phyloP scores from a whole-genome alignment of 1,140 invertebrate genomes.

The Sitodiplosis mosellana region DNA sequence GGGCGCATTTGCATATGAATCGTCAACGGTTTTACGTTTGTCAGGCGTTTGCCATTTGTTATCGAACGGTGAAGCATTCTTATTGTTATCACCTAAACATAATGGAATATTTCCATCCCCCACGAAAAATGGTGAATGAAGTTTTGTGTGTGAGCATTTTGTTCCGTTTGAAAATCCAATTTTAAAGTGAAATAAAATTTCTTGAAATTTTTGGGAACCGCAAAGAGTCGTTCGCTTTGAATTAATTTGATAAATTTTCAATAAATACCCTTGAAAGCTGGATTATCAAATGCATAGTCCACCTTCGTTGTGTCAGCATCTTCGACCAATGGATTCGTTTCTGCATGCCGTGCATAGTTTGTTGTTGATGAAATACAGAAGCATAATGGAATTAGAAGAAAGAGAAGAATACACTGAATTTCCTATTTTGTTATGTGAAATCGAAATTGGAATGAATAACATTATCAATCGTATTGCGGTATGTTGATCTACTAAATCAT shows the following conservation, averaged over 20 bases:
- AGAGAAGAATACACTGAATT: no score
- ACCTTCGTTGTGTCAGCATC: slow-evolving; percentile 51
- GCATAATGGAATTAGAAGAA: neutral
- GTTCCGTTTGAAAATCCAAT: neutral
- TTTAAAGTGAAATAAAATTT: slow-evolving; percentile 1
- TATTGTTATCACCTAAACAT: slow-evolving; percentile 3
- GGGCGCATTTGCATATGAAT: slow-evolving; percentile 30
- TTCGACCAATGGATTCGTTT: slow-evolving; percentile 42
- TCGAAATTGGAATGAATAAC: no score
- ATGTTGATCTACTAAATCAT: no score
- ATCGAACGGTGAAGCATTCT: slow-evolving; percentile 8
- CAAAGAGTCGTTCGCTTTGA: no score
- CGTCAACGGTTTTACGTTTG: slow-evolving; percentile 39
- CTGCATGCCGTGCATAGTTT: no score
- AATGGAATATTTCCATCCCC: neutral
- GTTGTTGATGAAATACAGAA: neutral
- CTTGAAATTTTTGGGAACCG: slow-evolving; percentile 6
- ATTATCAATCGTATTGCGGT: no score
- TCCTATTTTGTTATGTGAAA: no score
- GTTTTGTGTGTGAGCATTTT: neutral
- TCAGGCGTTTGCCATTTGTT: slow-evolving; percentile 29
- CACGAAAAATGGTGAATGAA: neutral
- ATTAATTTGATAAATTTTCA: no score
- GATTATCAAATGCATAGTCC: slow-evolving; percentile 62
- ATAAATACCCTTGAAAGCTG: slow-evolving; percentile 43